These are phyloP conservation scores for Mesorhabditis belari DNA, from an alignment of 2,888 invertebrate species.

Conservation along the genomic window DNA sequence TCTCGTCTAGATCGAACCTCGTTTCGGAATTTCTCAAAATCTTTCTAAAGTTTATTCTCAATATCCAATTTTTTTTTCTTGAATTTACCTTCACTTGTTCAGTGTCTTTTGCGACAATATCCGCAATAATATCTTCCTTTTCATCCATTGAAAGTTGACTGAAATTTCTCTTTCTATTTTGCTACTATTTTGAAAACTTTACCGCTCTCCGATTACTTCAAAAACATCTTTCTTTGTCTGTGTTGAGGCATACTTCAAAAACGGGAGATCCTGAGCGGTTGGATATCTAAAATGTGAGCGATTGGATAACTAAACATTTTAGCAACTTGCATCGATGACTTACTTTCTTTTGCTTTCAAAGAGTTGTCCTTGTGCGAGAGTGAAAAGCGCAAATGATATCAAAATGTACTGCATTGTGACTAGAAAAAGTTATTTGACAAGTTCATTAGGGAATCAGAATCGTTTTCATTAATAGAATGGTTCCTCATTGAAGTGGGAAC, in stretches of 20 bases:
- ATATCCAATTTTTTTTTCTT: neutral
- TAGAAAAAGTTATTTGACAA: too few species aligned
- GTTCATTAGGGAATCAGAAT: too few species aligned
- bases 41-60: neutral
- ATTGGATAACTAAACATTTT: too few species aligned
- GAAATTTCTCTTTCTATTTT: neutral
- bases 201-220: neutral
- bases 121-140: neutral
- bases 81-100: neutral
- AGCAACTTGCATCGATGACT: too few species aligned
- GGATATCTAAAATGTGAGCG: neutral
- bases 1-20: neutral
- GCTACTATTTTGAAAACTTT: neutral
- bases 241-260: neutral
- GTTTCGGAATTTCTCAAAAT: neutral
- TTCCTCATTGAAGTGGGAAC: too few species aligned
- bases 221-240: neutral
- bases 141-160: neutral
- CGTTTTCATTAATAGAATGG: too few species aligned
- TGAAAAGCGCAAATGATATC: too few species aligned
- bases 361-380: too few species aligned
- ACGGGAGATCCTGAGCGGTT: neutral
- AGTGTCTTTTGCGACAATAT: neutral
- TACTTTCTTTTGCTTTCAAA: too few species aligned
- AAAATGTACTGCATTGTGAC: too few species aligned